Evolutionary conservation across 2,113 vertebrate species (phyloP).

Genomic region (Eurypyga helias): DNA sequence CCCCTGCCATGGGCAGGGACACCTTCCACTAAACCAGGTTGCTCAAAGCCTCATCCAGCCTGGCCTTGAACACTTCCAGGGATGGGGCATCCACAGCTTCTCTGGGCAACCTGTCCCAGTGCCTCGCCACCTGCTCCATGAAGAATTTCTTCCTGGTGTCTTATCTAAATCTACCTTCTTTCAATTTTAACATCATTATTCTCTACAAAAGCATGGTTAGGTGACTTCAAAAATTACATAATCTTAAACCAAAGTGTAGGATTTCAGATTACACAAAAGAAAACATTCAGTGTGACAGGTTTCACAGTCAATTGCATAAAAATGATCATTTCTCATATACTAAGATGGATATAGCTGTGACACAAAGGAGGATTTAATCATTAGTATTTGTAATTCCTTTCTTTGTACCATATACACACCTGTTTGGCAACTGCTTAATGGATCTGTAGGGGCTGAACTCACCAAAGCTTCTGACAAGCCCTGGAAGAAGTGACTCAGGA

Average conservation of each 20-base stretch:
- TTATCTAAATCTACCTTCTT: no score
- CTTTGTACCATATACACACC: background rate
- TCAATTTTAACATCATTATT: background rate
- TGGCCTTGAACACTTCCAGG: no score
- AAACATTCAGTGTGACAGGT: background rate
- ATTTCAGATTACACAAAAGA: background rate
- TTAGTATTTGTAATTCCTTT: background rate
- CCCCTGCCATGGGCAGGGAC: no score
- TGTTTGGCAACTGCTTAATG: background rate
- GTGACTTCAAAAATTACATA: background rate
- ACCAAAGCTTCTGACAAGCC: background rate
- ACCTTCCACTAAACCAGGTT: no score
- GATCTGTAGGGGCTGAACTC: background rate
- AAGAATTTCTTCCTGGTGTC: no score
- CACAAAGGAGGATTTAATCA: background rate
- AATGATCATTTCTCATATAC: background rate
- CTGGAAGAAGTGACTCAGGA: background rate
- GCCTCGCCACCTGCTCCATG: no score
- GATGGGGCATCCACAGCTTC: no score
- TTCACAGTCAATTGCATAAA: background rate
- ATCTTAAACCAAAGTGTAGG: background rate
- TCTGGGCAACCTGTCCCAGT: no score
- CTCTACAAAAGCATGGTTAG: background rate
- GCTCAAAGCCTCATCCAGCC: no score
- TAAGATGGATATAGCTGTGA: background rate